Evolutionary conservation across 2,797 vertebrate genomes (phyloP).

Genomic region (Craterocephalus amniculus): DNA sequence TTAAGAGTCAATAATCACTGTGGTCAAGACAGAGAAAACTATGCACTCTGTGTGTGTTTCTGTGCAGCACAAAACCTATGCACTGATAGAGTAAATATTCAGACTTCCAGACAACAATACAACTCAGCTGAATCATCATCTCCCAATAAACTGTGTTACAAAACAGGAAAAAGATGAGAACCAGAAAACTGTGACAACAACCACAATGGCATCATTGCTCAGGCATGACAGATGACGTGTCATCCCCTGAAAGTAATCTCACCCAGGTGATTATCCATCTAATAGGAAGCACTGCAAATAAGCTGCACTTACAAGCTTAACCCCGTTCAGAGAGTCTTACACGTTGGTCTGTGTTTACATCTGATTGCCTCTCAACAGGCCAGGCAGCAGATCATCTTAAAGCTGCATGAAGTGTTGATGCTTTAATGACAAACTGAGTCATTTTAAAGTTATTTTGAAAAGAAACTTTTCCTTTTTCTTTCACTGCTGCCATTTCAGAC

Average conservation of each 20-base stretch:
- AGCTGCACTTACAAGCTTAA: conserved; percentile 19
- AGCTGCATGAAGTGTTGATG: conserved; percentile 14
- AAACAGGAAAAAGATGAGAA: conserved; percentile 57
- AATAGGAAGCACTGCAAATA: conserved; percentile 31
- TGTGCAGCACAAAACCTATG: conserved; percentile 32
- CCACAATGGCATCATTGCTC: conserved; percentile 47
- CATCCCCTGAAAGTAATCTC: conserved; percentile 28
- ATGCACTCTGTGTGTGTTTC: conserved; percentile 41
- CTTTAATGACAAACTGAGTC: conserved; percentile 31
- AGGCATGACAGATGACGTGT: conserved; percentile 50
- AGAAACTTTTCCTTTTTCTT: conserved; percentile 30
- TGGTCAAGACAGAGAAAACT: conserved; percentile 54
- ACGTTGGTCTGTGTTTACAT: conserved; percentile 15
- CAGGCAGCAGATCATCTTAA: conserved; percentile 17
- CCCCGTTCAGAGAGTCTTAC: conserved; percentile 38
- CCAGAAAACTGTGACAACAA: conserved; percentile 41
- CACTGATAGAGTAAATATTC: conserved; percentile 45
- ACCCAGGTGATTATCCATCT: conserved; percentile 35
- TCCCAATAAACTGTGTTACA: conserved; percentile 61
- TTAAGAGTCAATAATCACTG: conserved; percentile 59
- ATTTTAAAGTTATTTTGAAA: conserved; percentile 19
- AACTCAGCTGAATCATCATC: conserved; percentile 66
- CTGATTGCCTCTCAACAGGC: conserved; percentile 10
- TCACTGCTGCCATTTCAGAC: conserved; percentile 25
- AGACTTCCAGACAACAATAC: conserved; percentile 57